Conservation (phyloP, 2,888 invertebrate genomes). For the Cremastinae sp. region DNA sequence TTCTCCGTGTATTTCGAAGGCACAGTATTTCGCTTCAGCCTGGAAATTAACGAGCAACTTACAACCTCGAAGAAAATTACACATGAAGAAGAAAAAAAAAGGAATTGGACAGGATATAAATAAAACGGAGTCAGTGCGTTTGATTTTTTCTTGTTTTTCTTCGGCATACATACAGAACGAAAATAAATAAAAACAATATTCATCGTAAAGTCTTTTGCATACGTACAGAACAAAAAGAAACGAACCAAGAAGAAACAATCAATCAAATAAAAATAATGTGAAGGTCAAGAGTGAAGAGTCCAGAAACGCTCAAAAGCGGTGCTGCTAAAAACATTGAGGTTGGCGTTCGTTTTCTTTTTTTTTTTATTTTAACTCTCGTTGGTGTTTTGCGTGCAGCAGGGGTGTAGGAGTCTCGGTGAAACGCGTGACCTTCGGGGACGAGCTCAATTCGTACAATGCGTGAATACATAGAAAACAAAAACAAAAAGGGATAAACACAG, state of each 20-base stretch:
- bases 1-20: constrained; percentile 80
- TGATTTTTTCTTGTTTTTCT: constrained; percentile 7
- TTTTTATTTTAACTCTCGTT: neutral
- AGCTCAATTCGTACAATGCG: constrained; percentile 9
- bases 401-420: neutral
- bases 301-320: constrained; percentile 17
- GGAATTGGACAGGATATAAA: neutral
- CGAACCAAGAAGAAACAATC: constrained; percentile 26
- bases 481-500: neutral
- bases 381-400: constrained; percentile 21
- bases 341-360: constrained; percentile 12
- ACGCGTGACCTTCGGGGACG: constrained; percentile 34
- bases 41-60: constrained; percentile 62
- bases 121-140: constrained; percentile 22
- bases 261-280: constrained; percentile 45
- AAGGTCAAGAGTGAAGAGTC: constrained; percentile 35
- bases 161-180: constrained; percentile 2
- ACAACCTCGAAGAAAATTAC: neutral
- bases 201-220: constrained; percentile 20
- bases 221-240: constrained; percentile 5
- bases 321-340: constrained; percentile 34
- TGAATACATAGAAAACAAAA: constrained; percentile 2
- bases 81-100: neutral
- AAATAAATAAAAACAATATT: constrained; percentile 30
- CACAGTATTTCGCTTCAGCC: constrained; percentile 80